Conservation (phyloP, 1,140 invertebrate genomes). For the Hycleus phaleratus region DNA sequence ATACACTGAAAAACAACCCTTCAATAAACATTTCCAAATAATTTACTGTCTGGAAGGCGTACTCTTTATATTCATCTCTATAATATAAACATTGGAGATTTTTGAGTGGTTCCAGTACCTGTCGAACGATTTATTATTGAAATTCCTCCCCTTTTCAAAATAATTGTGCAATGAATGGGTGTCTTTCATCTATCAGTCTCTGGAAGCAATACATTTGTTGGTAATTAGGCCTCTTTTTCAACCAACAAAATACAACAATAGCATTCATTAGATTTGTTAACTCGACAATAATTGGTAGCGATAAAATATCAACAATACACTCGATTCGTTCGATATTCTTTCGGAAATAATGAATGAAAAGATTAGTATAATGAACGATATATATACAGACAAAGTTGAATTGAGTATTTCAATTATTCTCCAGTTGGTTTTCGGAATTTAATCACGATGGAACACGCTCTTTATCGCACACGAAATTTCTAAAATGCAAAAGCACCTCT, state of each 20-base stretch:
- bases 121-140: constrained; percentile 12
- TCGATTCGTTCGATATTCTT: background rate
- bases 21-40: no score
- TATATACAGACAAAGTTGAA: no score
- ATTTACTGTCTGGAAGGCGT: no score
- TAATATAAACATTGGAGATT: background rate
- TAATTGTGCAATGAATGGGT: background rate
- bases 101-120: background rate
- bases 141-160: background rate
- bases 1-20: no score
- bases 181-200: no score
- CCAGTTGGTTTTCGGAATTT: no score
- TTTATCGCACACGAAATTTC: no score
- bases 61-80: background rate
- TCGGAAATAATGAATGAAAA: background rate
- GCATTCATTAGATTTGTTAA: constrained; percentile 1
- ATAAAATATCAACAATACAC: constrained; percentile 2
- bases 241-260: constrained; percentile 2
- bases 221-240: background rate
- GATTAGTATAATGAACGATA: no score
- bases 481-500: no score
- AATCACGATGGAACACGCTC: no score
- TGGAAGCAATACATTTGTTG: no score
- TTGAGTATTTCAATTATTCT: no score
- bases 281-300: constrained; percentile 4